Conservation (phyloP, 1,140 invertebrate genomes). For the Phortica variegata region DNA sequence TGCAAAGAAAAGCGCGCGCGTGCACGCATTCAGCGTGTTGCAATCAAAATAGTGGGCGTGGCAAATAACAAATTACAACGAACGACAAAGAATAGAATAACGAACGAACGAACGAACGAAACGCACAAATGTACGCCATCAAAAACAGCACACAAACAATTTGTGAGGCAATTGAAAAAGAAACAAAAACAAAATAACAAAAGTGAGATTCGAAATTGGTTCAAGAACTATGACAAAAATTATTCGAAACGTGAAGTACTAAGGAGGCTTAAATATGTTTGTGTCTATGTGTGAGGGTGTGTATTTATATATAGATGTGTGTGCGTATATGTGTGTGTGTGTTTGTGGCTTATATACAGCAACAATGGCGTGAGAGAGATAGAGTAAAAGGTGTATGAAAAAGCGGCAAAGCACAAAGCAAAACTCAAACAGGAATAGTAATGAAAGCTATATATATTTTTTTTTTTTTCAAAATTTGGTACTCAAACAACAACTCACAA, state of each 20-base stretch:
- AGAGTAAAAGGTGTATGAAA: slow-evolving; percentile 5
- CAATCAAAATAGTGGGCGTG: slow-evolving; percentile 18
- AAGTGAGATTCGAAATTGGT: background rate
- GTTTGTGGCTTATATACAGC: slow-evolving; percentile 3
- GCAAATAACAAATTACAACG: slow-evolving; percentile 36
- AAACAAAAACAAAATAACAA: slow-evolving; percentile 26
- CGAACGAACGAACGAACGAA: slow-evolving; percentile 25
- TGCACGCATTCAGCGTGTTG: slow-evolving; percentile 13
- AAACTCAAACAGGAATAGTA: background rate
- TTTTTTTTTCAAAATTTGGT: no score
- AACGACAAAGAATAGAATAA: slow-evolving; percentile 25
- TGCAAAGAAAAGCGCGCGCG: slow-evolving; percentile 30
- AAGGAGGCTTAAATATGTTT: no score
- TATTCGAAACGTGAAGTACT: no score
- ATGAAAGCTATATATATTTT: slow-evolving; percentile 5
- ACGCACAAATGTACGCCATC: slow-evolving; percentile 15
- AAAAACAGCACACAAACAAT: slow-evolving; percentile 11
- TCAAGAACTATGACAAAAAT: no score
- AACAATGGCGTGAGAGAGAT: slow-evolving; percentile 8
- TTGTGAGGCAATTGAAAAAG: no score
- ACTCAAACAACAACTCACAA: background rate
- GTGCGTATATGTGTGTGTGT: no score
- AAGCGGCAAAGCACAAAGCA: slow-evolving; percentile 17
- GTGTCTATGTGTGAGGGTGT: no score
- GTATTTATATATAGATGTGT: no score